Evolutionary conservation across 1,140 invertebrate species (phyloP), one percentile per base, ranked within the genome.

Genomic region (Euura saliciscinereae): DNA sequence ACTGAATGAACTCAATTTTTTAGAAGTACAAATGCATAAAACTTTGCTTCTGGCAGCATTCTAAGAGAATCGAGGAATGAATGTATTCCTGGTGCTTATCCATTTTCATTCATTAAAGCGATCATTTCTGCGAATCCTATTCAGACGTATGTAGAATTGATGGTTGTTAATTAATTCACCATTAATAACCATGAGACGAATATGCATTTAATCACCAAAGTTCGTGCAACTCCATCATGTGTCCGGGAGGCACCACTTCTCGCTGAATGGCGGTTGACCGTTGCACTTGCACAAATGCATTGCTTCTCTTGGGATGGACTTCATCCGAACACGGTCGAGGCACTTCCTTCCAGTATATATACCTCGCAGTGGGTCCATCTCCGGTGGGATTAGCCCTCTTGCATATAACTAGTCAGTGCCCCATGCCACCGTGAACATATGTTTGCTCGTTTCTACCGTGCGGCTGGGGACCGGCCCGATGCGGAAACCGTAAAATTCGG

Each of bases 151-250:
- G 3, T 8, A 3, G 51, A 5, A 59, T 59, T 59, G 51, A n/a
- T n/a, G 51, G 10, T n/a, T n/a, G 51, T 59, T 4, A 59, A 59
- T 6, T 59, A 28, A 59, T n/a, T 59, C 51, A 59, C 8, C 8
- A 59, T 11, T 59, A 11, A 59, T n/a, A 59, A 59, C 51, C 51
- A 59, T 59, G 51, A 59, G 51, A 59, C 13, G 51, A 59, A 59
- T 59, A 59, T 59, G 51, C 51, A 59, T 59, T 59, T 59, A n/a
- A 59, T 59, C 13, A n/a, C 13, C 51, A 59, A 59, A 59, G 51
- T 59, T 59, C 51, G 10, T 8, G 51, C 10, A 59, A 59, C 8
- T 59, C 13, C 51, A 59, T 59, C 51, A 59, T 2, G 51, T 28
- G 28, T 28, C 28, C 28, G 28, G 28, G 28, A 28, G 28, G 28